phyloP scores from a whole-genome alignment of 2,797 vertebrate species.

The Euthynnus affinis region DNA sequence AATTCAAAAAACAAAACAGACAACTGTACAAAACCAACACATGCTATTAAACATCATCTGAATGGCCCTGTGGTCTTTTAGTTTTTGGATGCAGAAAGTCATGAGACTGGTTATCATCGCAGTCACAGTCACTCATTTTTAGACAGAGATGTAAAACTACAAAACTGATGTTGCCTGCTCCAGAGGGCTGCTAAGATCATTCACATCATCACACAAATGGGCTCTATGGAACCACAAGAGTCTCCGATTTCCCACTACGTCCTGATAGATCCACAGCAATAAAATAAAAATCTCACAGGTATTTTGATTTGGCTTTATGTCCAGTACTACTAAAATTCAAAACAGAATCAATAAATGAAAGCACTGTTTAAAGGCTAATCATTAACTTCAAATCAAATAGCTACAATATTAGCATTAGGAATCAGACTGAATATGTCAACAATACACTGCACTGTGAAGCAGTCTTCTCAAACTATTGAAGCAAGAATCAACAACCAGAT shows the following conservation, averaged over 20 bases:
- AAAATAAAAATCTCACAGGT: conserved; percentile 35
- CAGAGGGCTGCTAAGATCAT: conserved; percentile 45
- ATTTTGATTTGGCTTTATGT: conserved; percentile 22
- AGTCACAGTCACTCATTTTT: conserved; percentile 17
- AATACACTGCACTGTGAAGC: neutral
- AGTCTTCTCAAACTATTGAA: neutral
- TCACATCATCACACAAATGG: conserved; percentile 63
- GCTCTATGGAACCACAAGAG: conserved; percentile 44
- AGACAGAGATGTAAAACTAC: conserved; percentile 29
- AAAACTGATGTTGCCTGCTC: conserved; percentile 31
- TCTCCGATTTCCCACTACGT: conserved; percentile 42
- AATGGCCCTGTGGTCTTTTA: neutral
- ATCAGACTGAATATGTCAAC: neutral
- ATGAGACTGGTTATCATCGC: conserved; percentile 10
- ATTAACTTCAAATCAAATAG: neutral
- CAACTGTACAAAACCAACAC: neutral
- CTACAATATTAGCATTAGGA: neutral
- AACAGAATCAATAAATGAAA: neutral
- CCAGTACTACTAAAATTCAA: neutral
- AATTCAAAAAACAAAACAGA: neutral
- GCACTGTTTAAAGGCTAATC: neutral
- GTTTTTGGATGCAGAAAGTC: conserved; percentile 19
- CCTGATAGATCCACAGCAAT: conserved; percentile 25
- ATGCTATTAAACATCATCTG: neutral
- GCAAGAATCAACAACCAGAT: neutral